Conservation (phyloP, 1,140 invertebrate genomes). For the Zophobas atratus region DNA sequence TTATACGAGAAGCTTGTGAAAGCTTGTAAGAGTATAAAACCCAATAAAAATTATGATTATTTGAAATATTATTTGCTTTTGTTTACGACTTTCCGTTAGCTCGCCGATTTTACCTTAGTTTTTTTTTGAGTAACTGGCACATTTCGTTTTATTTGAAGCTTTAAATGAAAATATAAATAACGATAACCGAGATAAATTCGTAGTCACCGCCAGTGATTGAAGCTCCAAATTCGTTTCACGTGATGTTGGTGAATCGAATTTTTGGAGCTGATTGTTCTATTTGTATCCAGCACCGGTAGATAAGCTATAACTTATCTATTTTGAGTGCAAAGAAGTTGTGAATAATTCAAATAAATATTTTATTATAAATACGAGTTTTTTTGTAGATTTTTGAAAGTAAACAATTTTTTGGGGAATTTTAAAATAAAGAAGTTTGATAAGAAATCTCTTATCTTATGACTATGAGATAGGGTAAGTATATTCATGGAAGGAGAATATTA, state of each 20-base stretch:
- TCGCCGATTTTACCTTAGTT: conserved; percentile 10
- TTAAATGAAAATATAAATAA: too few relatives aligned
- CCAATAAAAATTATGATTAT: conserved; percentile 52
- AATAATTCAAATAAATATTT: conserved; percentile 49
- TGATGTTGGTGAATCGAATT: conserved; percentile 39
- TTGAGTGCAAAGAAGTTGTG: conserved; percentile 37
- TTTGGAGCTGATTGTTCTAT: conserved; percentile 29
- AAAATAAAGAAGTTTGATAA: too few relatives aligned
- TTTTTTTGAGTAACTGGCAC: too few relatives aligned
- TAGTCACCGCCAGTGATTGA: too few relatives aligned
- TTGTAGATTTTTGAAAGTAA: not conserved
- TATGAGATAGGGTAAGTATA: too few relatives aligned
- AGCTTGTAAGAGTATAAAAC: conserved; percentile 55
- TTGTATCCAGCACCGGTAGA: conserved; percentile 48
- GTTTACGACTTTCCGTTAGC: conserved; percentile 45
- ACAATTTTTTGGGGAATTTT: too few relatives aligned
- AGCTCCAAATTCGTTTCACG: conserved; percentile 40
- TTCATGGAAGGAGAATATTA: too few relatives aligned
- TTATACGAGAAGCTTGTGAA: conserved; percentile 44
- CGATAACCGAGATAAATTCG: too few relatives aligned
- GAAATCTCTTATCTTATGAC: too few relatives aligned
- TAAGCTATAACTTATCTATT: conserved; percentile 53
- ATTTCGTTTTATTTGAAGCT: too few relatives aligned
- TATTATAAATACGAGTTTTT: conserved; percentile 16
- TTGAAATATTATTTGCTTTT: conserved; percentile 57